These are phyloP conservation scores for Trilocha varians DNA, from an alignment of 2,888 invertebrate species.

Conservation along the genomic window DNA sequence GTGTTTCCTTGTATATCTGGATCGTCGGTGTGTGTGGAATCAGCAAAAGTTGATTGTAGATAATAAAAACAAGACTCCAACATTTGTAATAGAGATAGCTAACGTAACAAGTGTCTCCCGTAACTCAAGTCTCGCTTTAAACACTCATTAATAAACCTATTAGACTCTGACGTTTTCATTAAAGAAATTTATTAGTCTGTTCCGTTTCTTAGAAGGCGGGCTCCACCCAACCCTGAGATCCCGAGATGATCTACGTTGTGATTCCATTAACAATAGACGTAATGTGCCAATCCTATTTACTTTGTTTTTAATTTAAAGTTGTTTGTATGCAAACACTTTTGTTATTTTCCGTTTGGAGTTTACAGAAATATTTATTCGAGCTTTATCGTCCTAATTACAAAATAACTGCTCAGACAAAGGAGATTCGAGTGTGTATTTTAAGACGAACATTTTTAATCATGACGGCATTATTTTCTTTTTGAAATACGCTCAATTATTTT, in stretches of 20 bases:
- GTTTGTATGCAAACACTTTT: not conserved
- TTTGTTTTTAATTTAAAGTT: not conserved
- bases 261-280: not conserved
- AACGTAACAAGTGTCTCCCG: not conserved
- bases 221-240: not conserved
- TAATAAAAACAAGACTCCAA: not conserved
- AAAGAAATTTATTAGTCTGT: not conserved
- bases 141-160: not conserved
- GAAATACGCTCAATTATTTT: too few species aligned
- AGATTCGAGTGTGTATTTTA: too few species aligned
- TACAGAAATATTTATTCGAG: too few species aligned
- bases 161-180: not conserved
- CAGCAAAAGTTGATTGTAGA: too few species aligned
- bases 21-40: too few species aligned
- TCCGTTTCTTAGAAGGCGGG: not conserved
- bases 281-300: not conserved
- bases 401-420: too few species aligned
- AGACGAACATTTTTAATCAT: too few species aligned
- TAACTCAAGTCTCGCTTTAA: not conserved
- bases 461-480: too few species aligned
- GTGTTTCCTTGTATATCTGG: too few species aligned
- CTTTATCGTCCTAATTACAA: too few species aligned
- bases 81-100: not conserved
- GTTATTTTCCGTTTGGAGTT: too few species aligned
- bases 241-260: not conserved